A percentile compares a stretch with the other conserved stretches of the same genome.
Conservation (phyloP, 2,113 vertebrate species). For the Phycodurus eques region DNA sequence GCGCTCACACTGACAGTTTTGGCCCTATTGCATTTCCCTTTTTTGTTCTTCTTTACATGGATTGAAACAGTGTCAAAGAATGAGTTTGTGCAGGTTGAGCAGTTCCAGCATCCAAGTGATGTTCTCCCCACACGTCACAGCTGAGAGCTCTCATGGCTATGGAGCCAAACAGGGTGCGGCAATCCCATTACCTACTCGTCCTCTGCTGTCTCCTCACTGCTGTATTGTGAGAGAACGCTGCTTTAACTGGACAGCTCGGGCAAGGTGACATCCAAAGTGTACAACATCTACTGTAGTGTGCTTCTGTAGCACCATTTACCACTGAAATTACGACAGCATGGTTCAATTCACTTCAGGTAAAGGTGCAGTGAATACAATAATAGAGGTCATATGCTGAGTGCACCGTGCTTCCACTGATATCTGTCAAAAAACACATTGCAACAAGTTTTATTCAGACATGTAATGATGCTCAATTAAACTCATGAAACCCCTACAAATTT, state of each 20-base stretch:
- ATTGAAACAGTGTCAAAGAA: constrained; percentile 37
- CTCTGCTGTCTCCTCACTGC: constrained; percentile 50
- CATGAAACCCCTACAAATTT: not conserved
- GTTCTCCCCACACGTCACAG: constrained; percentile 50
- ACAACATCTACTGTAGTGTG: not conserved
- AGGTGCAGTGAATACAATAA: constrained; percentile 12
- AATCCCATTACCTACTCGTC: constrained; percentile 65
- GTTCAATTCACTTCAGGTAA: constrained; percentile 23
- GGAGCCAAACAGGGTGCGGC: constrained; percentile 59
- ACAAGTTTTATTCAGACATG: not conserved
- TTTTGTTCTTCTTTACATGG: constrained; percentile 8
- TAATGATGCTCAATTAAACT: not conserved
- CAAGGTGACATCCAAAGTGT: constrained; percentile 45
- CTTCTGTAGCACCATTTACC: constrained; percentile 29
- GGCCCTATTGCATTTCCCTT: not conserved
- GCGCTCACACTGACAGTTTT: not conserved
- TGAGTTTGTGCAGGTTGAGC: constrained; percentile 40
- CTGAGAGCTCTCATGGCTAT: constrained; percentile 36
- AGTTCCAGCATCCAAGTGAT: constrained; percentile 41
- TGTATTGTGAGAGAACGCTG: constrained; percentile 21
- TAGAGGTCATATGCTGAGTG: constrained; percentile 31
- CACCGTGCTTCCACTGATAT: not conserved
- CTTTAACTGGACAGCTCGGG: constrained; percentile 51
- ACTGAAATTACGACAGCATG: constrained; percentile 23
- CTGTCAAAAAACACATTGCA: not conserved